Percentiles rank a stretch among this genome's conserved stretches.
Evolutionary conservation across 2,113 vertebrate genomes (phyloP).

Genomic region (Indicator maculatus): DNA sequence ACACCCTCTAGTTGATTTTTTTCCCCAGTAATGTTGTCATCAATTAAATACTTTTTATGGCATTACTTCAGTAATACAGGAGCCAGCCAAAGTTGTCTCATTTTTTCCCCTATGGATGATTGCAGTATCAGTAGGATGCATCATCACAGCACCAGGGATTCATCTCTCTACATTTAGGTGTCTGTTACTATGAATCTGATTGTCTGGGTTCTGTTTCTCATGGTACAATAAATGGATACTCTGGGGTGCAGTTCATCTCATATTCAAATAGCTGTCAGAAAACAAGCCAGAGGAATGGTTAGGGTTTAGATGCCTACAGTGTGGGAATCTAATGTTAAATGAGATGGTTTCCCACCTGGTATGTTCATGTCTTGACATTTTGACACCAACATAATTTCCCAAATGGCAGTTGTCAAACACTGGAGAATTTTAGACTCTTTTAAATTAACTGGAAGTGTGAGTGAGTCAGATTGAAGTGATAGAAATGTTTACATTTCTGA

Average conservation of each 20-base stretch:
- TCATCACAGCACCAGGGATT: neutral
- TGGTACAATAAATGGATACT: neutral
- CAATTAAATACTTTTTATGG: slow-evolving; percentile 26
- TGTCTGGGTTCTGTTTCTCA: neutral
- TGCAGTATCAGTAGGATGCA: neutral
- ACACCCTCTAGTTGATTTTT: neutral
- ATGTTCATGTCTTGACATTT: slow-evolving; percentile 47
- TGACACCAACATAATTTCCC: slow-evolving; percentile 23
- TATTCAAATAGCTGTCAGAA: slow-evolving; percentile 3
- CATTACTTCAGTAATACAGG: neutral
- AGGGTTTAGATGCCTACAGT: neutral
- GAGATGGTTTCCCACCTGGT: slow-evolving; percentile 30
- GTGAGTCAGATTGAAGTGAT: neutral
- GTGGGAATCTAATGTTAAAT: neutral
- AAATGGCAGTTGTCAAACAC: slow-evolving; percentile 21
- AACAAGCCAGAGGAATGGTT: neutral
- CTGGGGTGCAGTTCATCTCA: neutral
- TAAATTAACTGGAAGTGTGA: neutral
- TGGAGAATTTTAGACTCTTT: neutral
- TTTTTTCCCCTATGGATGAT: neutral
- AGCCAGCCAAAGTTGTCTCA: neutral
- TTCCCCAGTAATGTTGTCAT: neutral
- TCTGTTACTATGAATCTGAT: neutral
- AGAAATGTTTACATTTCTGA: neutral
- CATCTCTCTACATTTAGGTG: neutral